Base-by-base conservation (phyloP, 2,888 invertebrate species). In the Heliconius ismenius region DNA sequence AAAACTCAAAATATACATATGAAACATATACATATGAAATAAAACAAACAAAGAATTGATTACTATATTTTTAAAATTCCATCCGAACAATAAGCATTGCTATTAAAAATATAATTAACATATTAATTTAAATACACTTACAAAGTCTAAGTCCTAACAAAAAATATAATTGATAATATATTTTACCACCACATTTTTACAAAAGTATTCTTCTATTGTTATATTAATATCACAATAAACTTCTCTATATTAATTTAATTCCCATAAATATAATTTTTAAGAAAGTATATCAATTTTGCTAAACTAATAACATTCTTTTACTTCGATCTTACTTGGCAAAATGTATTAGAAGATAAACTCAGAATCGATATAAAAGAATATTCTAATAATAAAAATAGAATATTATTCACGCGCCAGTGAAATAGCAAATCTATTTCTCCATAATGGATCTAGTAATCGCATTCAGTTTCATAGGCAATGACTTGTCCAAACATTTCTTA, bases 351-450 rank as follows among this genome's bases (percentile, higher is more conserved):
- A 69, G 64, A 75, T 77, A 58, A 69, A 58, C 75, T 75, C 72
- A 72, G 43, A 43, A 28, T 15, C 63, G 21, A 49, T 64, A 76
- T 43, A 73, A 77, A 76, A 72, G 69, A 36, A 77, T 70, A 76
- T 74, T 63, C 64, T 76, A 60, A 68, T 74, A 64, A 78, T 74
- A 79, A 79, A 32, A 78, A 81, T 78, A 78, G 26, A 75, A 69
- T 70, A 77, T 75, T 72, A 64, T 78, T 82, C 75, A 80, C 80
- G 81, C 80, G 74, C 77, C 78, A 76, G 73, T 78, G 78, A 75
- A 78, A 74, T 77, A 72, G 78, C 78, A 75, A 81, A 79, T 80
- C 76, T 79, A 80, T 80, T 79, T 79, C 72, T 76, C 74, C 74
- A 76, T 67, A 79, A 63, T 69, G 28, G 74, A 76, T 67, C 58